These are phyloP conservation scores for Melitaea athalia DNA, from an alignment of 2,888 invertebrate species.

Conservation along the genomic window DNA sequence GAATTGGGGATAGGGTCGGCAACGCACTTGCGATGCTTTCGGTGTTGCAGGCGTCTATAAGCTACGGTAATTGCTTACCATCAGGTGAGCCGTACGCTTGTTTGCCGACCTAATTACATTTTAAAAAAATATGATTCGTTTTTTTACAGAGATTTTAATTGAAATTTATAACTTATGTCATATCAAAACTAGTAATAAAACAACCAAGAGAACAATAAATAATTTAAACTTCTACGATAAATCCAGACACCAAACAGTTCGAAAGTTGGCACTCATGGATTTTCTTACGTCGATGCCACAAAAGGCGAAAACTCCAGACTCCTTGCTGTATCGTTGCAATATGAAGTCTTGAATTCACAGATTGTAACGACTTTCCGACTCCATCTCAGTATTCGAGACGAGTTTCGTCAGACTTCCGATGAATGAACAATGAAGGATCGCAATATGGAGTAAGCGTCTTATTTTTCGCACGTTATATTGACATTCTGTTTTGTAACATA, in stretches of 20 bases:
- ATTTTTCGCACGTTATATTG: not conserved
- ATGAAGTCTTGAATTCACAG: conserved; percentile 11
- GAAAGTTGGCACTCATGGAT: conserved; percentile 5
- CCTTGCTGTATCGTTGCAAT: conserved; percentile 1
- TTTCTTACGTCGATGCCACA: conserved; percentile 9
- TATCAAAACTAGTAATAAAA: not conserved
- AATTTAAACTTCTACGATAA: conserved; percentile 2
- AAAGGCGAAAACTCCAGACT: conserved; percentile 6
- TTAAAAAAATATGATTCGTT: too few relatives aligned
- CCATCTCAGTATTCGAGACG: not conserved
- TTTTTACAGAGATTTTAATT: too few relatives aligned
- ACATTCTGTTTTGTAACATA: too few relatives aligned
- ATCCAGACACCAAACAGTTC: conserved; percentile 4
- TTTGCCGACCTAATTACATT: too few relatives aligned
- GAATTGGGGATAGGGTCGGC: too few relatives aligned
- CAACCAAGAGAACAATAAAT: not conserved
- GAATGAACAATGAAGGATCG: conserved; percentile 7
- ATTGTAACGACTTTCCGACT: conserved; percentile 10
- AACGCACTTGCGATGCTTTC: too few relatives aligned
- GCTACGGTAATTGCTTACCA: too few relatives aligned
- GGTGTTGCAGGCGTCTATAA: too few relatives aligned
- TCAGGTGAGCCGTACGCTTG: too few relatives aligned
- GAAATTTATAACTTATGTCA: too few relatives aligned
- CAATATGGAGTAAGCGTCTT: not conserved
- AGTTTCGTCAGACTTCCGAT: conserved; percentile 1